Base-by-base conservation (phyloP, 1,140 invertebrate genomes). In the Bombus balteatus region DNA sequence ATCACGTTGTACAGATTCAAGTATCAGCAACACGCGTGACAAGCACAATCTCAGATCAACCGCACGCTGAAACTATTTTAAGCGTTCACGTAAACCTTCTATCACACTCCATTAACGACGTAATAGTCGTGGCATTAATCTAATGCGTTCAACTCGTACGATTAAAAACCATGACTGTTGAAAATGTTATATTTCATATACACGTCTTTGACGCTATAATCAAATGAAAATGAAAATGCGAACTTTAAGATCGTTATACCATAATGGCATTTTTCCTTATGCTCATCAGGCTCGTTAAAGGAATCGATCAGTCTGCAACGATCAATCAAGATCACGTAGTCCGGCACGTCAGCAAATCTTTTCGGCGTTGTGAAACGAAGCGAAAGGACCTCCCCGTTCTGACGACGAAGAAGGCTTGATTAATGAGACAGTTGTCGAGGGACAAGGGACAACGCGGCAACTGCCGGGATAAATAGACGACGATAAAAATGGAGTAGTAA, bases 401-500 rank as follows among this genome's bases (percentile, higher is more conserved):
- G 92, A 77, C 82, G 81, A 87, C 70, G 86, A 84, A 87, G 88
- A 87, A 88, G 90, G 88, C 87, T 92, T 92, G 91, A 92, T 92
- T 92, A 92, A 92, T 92, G 91, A 92, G 90, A 89, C 87, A 83
- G 89, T 92, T 87, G 92, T 92, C 90, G 87, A 77, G 83, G 86
- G 88, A 91, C 90, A 92, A 90, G 81, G 87, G 87, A 86, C 91
- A 88, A 90, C 89, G 86, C 87, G 90, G 86, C 91, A 91, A 91
- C 91, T 90, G 89, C 85, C 85, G 86, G 87, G 90, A 89, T 92
- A 91, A 92, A 92, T 92, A 91, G 92, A 92, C 87, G 92, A 87
- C 88, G 91, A 92, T 92, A 92, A 92, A 92, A 92, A 89, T 92
- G 90, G 90, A 92, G 91, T 92, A 90, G 91, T 91, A 92, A 92